Evolutionary conservation across 1,140 invertebrate genomes (phyloP).

Genomic region (Varroa destructor): DNA sequence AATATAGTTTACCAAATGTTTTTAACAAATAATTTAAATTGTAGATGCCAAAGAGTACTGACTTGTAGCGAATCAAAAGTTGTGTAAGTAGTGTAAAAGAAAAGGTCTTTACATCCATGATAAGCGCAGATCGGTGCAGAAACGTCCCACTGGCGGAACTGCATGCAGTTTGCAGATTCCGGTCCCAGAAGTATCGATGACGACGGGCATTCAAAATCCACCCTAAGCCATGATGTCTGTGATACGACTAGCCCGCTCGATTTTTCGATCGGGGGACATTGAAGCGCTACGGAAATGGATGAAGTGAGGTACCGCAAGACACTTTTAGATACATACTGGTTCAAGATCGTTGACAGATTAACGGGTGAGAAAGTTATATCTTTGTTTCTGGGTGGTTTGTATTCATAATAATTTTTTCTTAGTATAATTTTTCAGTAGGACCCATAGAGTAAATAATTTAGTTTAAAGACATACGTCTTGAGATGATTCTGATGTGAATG

Average conservation of each 20-base stretch:
- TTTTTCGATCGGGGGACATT: background rate
- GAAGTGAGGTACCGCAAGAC: too few species aligned
- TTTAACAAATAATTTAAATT: too few species aligned
- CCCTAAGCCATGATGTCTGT: slow-evolving; percentile 18
- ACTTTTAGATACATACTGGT: too few species aligned
- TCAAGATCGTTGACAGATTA: too few species aligned
- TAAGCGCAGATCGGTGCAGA: slow-evolving; percentile 8
- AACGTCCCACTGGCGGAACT: slow-evolving; percentile 22
- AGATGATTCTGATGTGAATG: slow-evolving; percentile 7
- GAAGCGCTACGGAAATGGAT: background rate
- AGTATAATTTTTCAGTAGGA: too few species aligned
- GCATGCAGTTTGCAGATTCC: slow-evolving; percentile 21
- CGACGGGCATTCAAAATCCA: slow-evolving; percentile 2
- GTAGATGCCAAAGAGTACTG: too few species aligned
- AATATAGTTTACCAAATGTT: too few species aligned
- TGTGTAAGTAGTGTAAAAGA: too few species aligned
- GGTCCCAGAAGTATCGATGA: slow-evolving; percentile 4
- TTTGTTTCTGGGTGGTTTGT: too few species aligned
- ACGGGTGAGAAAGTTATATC: too few species aligned
- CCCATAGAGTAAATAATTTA: background rate
- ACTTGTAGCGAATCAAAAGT: too few species aligned
- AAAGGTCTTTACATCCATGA: background rate
- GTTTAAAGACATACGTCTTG: background rate
- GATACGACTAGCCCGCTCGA: slow-evolving; percentile 5
- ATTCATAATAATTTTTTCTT: too few species aligned